Percentiles rank a stretch among this genome's conserved stretches.
These are phyloP conservation scores for Allolobophora icterica DNA, from an alignment of 2,888 invertebrate genomes.

Conservation along the genomic window DNA sequence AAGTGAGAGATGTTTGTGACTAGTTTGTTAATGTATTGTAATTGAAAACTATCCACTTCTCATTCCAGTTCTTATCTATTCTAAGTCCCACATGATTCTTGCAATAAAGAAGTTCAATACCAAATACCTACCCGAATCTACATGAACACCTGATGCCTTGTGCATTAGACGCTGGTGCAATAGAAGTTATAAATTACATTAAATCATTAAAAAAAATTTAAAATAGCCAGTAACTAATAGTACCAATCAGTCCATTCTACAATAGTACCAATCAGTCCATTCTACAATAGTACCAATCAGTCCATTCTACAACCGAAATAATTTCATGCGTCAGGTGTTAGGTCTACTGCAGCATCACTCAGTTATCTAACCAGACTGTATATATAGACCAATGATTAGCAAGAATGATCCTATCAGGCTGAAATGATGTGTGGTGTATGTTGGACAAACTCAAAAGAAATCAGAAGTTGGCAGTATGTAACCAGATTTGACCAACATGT, in stretches of 20 bases:
- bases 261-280: no score
- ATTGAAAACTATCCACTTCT: not conserved
- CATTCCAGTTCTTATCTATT: not conserved
- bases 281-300: not conserved
- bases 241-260: no score
- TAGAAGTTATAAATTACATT: no score
- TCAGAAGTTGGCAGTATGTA: not conserved
- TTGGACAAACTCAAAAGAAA: not conserved
- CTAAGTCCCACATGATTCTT: not conserved
- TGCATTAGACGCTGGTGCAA: no score
- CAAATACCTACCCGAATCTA: not conserved
- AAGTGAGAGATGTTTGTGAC: conserved; percentile 20
- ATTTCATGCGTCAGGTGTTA: not conserved
- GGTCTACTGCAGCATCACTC: not conserved
- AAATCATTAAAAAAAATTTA: not conserved
- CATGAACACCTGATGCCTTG: not conserved
- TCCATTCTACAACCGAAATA: not conserved
- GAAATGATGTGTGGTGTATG: not conserved
- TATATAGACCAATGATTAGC: not conserved
- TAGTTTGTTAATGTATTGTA: conserved; percentile 14
- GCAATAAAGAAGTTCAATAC: not conserved
- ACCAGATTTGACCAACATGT: not conserved
- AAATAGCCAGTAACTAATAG: not conserved
- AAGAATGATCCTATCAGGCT: not conserved
- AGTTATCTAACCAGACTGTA: not conserved